Conservation (phyloP, 1,140 invertebrate genomes). For the Eueides isabella region DNA sequence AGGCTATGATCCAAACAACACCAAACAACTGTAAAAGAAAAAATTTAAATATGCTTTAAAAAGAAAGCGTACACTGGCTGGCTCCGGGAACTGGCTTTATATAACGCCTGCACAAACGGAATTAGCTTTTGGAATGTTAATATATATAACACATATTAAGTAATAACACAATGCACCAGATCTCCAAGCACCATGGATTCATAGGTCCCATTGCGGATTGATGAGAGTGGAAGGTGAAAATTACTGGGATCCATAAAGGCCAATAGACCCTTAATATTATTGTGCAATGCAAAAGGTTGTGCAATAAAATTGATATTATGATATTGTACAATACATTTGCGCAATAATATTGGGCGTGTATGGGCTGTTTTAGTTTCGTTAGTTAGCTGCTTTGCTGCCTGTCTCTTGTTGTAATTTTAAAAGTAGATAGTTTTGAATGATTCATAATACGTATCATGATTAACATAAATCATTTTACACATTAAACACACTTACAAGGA, state of each 20-base stretch:
- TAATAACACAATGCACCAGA: constrained; percentile 66
- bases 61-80: constrained; percentile 75
- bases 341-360: background rate
- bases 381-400: constrained; percentile 63
- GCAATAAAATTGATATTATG: no score
- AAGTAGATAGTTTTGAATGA: background rate
- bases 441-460: background rate
- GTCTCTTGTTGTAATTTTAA: constrained; percentile 15
- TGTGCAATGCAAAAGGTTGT: background rate
- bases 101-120: constrained; percentile 77
- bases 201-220: constrained; percentile 70
- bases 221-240: constrained; percentile 64
- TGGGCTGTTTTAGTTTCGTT: constrained; percentile 25
- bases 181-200: constrained; percentile 69
- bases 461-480: background rate
- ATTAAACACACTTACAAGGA: background rate
- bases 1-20: constrained; percentile 83
- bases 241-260: constrained; percentile 47
- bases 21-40: constrained; percentile 84
- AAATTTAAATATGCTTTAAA: constrained; percentile 83
- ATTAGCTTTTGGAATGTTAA: constrained; percentile 75
- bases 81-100: constrained; percentile 72
- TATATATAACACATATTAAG: constrained; percentile 65
- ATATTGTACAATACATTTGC: background rate
- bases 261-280: background rate